Evolutionary conservation across 2,113 vertebrate species (phyloP).

Genomic region (Cochlearius cochlearius): DNA sequence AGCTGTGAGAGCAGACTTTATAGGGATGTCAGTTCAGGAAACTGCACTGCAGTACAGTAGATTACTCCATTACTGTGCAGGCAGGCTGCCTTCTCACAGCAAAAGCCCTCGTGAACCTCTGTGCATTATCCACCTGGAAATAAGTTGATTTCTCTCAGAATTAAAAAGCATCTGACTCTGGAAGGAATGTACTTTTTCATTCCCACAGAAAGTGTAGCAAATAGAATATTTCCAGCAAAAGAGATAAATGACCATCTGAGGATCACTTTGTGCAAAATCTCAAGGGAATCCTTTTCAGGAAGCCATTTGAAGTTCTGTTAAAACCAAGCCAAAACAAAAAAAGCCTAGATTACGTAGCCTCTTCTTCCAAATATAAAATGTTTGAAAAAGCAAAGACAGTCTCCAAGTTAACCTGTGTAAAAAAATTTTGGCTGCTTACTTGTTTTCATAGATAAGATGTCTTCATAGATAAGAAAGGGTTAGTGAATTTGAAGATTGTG

Average conservation of each 20-base stretch:
- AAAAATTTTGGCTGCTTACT: background rate
- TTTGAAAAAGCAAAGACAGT: background rate
- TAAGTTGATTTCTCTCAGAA: background rate
- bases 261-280: background rate
- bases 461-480: background rate
- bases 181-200: background rate
- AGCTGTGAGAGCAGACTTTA: background rate
- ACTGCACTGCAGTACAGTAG: background rate
- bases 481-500: background rate
- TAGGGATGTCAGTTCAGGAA: background rate
- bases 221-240: background rate
- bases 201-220: background rate
- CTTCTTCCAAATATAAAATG: background rate
- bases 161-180: background rate
- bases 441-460: background rate
- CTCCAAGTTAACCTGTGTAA: background rate
- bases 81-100: background rate
- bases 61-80: background rate
- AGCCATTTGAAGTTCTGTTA: background rate
- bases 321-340: background rate
- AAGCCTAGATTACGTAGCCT: accelerated
- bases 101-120: background rate
- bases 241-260: background rate
- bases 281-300: background rate
- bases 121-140: background rate